Evolutionary conservation across 2,888 invertebrate species (phyloP).

Genomic region (Caenorhabditis sp.): DNA sequence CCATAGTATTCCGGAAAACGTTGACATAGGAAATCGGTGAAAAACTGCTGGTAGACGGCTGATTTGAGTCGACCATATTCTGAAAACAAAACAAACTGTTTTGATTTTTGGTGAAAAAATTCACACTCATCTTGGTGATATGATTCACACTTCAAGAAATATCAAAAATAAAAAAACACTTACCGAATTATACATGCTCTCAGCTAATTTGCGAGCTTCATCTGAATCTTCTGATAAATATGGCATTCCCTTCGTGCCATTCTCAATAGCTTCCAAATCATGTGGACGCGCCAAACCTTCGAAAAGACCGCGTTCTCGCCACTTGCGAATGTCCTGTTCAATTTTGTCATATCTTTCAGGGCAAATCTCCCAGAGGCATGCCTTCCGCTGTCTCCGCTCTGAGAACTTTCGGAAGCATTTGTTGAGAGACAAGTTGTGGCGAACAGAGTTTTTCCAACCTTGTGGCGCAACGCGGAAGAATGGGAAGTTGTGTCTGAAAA

Average conservation of each 20-base stretch:
- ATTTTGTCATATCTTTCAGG: slow-evolving; percentile 92
- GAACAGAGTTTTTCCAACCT: slow-evolving; percentile 98
- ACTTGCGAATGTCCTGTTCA: slow-evolving; percentile 97
- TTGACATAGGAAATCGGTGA: no score
- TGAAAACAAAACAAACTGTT: no score
- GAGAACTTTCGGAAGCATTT: slow-evolving; percentile 99
- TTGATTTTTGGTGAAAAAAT: no score
- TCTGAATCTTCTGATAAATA: no score
- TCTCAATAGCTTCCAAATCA: slow-evolving; percentile 55
- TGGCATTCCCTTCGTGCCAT: slow-evolving; percentile 60
- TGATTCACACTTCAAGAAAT: no score
- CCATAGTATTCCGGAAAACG: no score
- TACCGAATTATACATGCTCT: slow-evolving; percentile 6
- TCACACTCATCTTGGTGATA: no score
- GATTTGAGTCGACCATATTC: no score
- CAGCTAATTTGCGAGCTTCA: no score
- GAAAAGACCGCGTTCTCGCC: slow-evolving; percentile 91
- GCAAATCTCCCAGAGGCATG: slow-evolving; percentile 94
- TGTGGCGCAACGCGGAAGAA: slow-evolving; percentile 97
- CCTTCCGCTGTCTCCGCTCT: no score
- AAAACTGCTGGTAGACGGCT: no score
- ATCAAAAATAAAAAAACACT: background rate
- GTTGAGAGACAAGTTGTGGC: slow-evolving; percentile 94
- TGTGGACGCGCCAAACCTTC: slow-evolving; percentile 85
- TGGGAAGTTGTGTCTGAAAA: slow-evolving; percentile 90